phyloP scores from a whole-genome alignment of 2,888 invertebrate genomes.

The Plemyria rubiginata region DNA sequence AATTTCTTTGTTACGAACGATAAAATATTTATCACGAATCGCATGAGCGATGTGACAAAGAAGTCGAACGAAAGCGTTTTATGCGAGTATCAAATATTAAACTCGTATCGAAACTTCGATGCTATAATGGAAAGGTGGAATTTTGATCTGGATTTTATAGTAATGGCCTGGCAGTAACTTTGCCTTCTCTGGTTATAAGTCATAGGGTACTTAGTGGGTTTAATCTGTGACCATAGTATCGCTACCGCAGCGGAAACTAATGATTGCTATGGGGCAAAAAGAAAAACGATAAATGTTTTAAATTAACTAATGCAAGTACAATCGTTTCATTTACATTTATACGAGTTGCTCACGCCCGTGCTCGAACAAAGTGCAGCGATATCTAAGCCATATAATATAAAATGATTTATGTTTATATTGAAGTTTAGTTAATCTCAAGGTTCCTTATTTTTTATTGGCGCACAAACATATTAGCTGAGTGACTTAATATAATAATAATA shows the following conservation, averaged over 20 bases:
- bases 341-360: conserved; percentile 61
- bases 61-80: conserved; percentile 63
- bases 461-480: no score
- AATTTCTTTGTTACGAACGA: conserved; percentile 79
- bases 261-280: conserved; percentile 46
- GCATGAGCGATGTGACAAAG: conserved; percentile 75
- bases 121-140: conserved; percentile 14
- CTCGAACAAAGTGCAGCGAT: conserved; percentile 62
- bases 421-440: background rate
- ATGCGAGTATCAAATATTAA: conserved; percentile 61
- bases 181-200: background rate
- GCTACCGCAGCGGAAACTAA: background rate
- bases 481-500: no score
- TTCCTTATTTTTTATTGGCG: no score
- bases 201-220: background rate
- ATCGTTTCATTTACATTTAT: conserved; percentile 74
- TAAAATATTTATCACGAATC: conserved; percentile 64
- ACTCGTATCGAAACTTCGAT: conserved; percentile 37
- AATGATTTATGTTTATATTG: conserved; percentile 20
- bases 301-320: conserved; percentile 71
- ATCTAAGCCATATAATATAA: conserved; percentile 52
- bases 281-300: conserved; percentile 66
- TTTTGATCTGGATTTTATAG: conserved; percentile 23
- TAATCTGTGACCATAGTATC: background rate
- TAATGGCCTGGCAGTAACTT: conserved; percentile 13